Evolutionary conservation across 2,888 invertebrate genomes (phyloP).

Genomic region (Geotrupes spiniger): DNA sequence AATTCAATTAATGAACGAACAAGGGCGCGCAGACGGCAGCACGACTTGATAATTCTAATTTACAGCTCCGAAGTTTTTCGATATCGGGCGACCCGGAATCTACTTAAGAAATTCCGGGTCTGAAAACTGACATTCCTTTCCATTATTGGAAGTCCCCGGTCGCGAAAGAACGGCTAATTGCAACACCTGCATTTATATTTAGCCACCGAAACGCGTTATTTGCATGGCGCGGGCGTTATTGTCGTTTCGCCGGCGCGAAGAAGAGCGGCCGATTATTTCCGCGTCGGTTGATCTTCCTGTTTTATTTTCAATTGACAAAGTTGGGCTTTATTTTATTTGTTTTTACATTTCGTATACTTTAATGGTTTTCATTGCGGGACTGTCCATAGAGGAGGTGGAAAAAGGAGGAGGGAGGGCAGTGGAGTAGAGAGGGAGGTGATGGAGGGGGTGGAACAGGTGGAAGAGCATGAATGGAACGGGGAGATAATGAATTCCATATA

Average conservation of each 20-base stretch:
- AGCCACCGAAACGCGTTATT: conserved; percentile 11
- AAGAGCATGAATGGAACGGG: too few relatives aligned
- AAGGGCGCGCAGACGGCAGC: conserved; percentile 17
- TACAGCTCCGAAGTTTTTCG: conserved; percentile 14
- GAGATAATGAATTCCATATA: too few relatives aligned
- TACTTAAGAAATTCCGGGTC: conserved; percentile 18
- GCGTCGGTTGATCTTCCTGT: neutral
- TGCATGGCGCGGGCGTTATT: neutral
- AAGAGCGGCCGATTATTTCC: neutral
- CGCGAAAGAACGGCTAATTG: conserved; percentile 14
- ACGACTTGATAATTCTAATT: conserved; percentile 18
- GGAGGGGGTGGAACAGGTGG: too few relatives aligned
- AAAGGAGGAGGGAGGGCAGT: too few relatives aligned
- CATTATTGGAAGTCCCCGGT: conserved; percentile 13
- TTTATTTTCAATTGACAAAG: too few relatives aligned
- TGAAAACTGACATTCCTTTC: conserved; percentile 16
- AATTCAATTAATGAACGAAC: conserved; percentile 33
- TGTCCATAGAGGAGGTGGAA: too few relatives aligned
- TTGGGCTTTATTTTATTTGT: too few relatives aligned
- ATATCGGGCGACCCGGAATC: conserved; percentile 19
- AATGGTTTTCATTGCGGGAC: too few relatives aligned
- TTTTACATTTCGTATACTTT: too few relatives aligned
- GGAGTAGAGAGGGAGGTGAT: too few relatives aligned
- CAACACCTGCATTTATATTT: conserved; percentile 17
- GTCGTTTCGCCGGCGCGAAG: neutral